Conservation (phyloP, 2,113 vertebrate genomes). For the Tamias sibiricus region DNA sequence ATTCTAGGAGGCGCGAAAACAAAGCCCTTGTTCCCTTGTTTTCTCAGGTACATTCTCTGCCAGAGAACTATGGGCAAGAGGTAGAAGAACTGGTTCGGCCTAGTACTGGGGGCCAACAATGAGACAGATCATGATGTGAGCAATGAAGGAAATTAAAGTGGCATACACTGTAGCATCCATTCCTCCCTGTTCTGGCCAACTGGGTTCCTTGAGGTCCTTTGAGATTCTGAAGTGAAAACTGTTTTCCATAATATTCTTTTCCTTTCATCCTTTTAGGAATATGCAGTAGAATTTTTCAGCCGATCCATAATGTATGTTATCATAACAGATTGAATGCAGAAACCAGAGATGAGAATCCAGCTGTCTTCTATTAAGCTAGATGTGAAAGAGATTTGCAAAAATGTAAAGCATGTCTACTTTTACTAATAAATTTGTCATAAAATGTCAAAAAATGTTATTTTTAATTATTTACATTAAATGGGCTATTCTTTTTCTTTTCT, state of each 20-base stretch:
- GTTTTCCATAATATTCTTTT: background rate
- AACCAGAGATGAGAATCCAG: background rate
- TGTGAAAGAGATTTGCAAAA: conserved; percentile 55
- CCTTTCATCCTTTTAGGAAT: background rate
- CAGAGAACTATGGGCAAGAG: background rate
- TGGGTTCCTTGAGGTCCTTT: background rate
- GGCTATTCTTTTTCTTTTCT: no score
- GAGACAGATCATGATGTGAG: background rate
- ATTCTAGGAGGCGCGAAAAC: background rate
- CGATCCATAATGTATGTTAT: background rate
- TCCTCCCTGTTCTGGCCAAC: background rate
- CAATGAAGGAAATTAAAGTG: background rate
- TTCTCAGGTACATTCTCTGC: background rate
- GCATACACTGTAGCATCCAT: background rate
- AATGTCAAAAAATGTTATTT: conserved; percentile 24
- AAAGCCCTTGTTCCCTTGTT: background rate
- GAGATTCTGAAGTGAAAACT: background rate
- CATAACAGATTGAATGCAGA: conserved; percentile 43
- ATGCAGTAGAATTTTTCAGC: background rate
- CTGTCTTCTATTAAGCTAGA: conserved; percentile 41
- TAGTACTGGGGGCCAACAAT: background rate
- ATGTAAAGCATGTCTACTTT: conserved; percentile 49
- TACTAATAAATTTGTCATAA: conserved; percentile 1
- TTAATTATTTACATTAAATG: conserved; percentile 12
- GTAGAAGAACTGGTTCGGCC: background rate